Percentiles rank a stretch among this genome's conserved stretches.
Evolutionary conservation across 2,888 invertebrate genomes (phyloP).

Genomic region (Toxonevra muliebris): DNA sequence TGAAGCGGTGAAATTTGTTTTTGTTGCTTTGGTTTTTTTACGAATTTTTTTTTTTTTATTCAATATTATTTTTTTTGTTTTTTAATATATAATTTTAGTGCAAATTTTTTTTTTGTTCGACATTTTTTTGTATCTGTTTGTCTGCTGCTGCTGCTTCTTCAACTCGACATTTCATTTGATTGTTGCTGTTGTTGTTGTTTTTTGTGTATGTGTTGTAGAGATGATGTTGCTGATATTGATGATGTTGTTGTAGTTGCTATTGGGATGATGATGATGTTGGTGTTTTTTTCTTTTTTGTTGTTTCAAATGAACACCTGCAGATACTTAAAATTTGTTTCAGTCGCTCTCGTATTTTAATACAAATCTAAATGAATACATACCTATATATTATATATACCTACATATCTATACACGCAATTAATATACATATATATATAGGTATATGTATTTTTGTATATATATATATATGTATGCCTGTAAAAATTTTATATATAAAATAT

Average conservation of each 20-base stretch:
- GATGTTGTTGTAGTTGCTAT: conserved; percentile 1
- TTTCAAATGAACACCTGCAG: conserved; percentile 62
- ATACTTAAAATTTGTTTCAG: conserved; percentile 64
- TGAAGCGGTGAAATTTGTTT: background rate
- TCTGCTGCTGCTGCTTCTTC: background rate
- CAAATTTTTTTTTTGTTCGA: background rate
- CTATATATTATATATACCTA: background rate
- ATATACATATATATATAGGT: conserved; percentile 4
- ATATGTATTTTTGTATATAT: conserved; percentile 14
- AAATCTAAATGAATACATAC: background rate
- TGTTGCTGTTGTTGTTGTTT: conserved; percentile 21
- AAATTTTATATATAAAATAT: background rate
- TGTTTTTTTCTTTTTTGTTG: conserved; percentile 14
- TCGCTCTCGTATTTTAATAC: conserved; percentile 36
- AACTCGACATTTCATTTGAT: conserved; percentile 15
- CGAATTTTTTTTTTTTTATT: background rate
- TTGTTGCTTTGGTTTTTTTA: no score
- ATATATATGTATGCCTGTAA: conserved; percentile 12
- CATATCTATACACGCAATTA: background rate
- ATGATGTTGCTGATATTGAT: conserved; percentile 14
- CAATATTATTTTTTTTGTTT: background rate
- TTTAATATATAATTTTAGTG: background rate
- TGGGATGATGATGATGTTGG: conserved; percentile 18
- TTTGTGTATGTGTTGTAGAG: conserved; percentile 15
- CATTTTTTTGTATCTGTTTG: background rate